Evolutionary conservation across 1,140 invertebrate genomes (phyloP).

Genomic region (Scaptomyza graminum): DNA sequence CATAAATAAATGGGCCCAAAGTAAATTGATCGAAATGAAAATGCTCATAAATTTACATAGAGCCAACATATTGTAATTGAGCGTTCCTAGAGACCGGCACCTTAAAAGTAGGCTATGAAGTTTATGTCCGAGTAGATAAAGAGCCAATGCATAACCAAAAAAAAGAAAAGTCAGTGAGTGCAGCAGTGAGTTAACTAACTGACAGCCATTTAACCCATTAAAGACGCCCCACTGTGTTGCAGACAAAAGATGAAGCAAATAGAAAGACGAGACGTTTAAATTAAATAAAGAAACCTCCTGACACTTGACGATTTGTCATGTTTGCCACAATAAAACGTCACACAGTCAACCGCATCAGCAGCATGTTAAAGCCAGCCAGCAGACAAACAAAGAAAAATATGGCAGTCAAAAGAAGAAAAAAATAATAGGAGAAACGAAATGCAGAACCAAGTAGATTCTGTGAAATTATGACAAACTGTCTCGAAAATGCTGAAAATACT

Average conservation of each 20-base stretch:
- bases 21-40: conserved; percentile 78
- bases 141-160: too few species aligned
- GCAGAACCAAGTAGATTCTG: conserved; percentile 55
- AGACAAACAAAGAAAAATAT: conserved; percentile 34
- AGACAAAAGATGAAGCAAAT: conserved; percentile 5
- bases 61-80: conserved; percentile 71
- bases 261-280: conserved; percentile 41
- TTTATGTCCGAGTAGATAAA: conserved; percentile 44
- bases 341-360: conserved; percentile 14
- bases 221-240: conserved; percentile 25
- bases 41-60: conserved; percentile 71
- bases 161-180: conserved; percentile 5
- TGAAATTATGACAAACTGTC: conserved; percentile 82
- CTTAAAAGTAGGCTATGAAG: conserved; percentile 28
- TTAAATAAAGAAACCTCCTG: conserved; percentile 70
- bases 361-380: conserved; percentile 17
- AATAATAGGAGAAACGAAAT: conserved; percentile 12
- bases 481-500: conserved; percentile 80
- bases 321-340: conserved; percentile 75
- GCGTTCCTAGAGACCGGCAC: conserved; percentile 24
- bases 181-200: conserved; percentile 12
- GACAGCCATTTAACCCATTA: conserved; percentile 63
- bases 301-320: conserved; percentile 79
- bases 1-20: conserved; percentile 44
- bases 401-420: conserved; percentile 7